These are phyloP conservation scores for Lepidostoma basale DNA, from an alignment of 1,140 invertebrate genomes.

Conservation along the genomic window DNA sequence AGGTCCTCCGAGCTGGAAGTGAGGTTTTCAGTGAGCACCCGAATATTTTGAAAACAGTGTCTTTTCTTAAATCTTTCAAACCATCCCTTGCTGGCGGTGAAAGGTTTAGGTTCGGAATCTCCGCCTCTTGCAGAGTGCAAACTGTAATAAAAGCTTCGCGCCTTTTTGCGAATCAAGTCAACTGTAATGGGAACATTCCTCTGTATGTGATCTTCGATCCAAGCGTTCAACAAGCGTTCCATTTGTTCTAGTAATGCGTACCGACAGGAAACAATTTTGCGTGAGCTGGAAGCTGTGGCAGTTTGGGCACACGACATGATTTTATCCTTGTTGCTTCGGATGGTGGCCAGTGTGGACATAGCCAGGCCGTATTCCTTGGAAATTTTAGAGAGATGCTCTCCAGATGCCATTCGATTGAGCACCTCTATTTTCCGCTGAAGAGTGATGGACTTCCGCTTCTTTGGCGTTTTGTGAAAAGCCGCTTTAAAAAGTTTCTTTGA, in stretches of 20 bases:
- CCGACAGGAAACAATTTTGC: background rate
- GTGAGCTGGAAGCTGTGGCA: background rate
- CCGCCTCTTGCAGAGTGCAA: constrained; percentile 2
- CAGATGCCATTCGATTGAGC: constrained; percentile 11
- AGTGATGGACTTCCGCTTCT: constrained; percentile 26
- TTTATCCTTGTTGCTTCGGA: constrained; percentile 12
- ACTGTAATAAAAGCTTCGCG: constrained; percentile 25
- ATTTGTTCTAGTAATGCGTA: constrained; percentile 30
- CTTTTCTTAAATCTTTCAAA: constrained; percentile 34
- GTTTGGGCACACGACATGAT: constrained; percentile 10
- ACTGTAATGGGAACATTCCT: constrained; percentile 21
- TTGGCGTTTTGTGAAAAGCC: background rate
- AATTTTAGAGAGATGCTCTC: constrained; percentile 19
- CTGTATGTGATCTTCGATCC: constrained; percentile 34
- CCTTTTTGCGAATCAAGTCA: constrained; percentile 22
- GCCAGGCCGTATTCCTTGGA: constrained; percentile 22
- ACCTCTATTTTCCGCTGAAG: constrained; percentile 32
- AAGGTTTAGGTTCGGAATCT: constrained; percentile 11
- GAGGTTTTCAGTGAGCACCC: background rate
- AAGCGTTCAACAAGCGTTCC: constrained; percentile 27
- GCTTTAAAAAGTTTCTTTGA: background rate
- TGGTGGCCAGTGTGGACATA: constrained; percentile 24
- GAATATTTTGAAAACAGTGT: constrained; percentile 9
- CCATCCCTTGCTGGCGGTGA: constrained; percentile 32
- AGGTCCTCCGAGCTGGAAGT: background rate